Percentiles rank a stretch among this genome's conserved stretches.
Evolutionary conservation across 2,113 vertebrate species (phyloP).

Genomic region (Mormyrus iriodes): DNA sequence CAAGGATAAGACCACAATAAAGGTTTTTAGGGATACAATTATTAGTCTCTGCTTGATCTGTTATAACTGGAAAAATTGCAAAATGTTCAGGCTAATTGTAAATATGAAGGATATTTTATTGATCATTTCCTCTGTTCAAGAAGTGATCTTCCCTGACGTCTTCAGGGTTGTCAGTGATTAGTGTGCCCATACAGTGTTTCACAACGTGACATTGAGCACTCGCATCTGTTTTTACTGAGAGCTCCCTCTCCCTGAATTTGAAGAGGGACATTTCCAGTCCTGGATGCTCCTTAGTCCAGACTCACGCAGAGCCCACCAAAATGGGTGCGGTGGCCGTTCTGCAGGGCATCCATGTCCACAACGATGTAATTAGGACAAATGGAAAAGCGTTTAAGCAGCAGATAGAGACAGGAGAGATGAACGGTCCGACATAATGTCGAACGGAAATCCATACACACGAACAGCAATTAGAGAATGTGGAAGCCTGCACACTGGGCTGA

Average conservation of each 20-base stretch:
- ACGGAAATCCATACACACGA: constrained; percentile 39
- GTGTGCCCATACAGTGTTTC: not conserved
- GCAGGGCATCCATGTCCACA: not conserved
- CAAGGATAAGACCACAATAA: not conserved
- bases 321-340: not conserved
- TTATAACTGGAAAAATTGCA: not conserved
- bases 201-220: not conserved
- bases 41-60: not conserved
- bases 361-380: constrained; percentile 47
- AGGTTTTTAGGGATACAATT: not conserved
- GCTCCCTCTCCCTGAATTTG: not conserved
- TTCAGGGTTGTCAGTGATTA: not conserved
- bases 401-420: constrained; percentile 41
- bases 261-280: not conserved
- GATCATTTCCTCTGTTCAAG: not conserved
- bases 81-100: not conserved
- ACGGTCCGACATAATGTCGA: constrained; percentile 37
- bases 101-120: not conserved
- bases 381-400: constrained; percentile 46
- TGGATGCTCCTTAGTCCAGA: not conserved
- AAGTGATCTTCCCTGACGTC: not conserved
- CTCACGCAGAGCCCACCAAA: not conserved
- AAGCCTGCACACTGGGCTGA: constrained; percentile 32
- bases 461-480: constrained; percentile 32
- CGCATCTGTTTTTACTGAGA: not conserved